Base-by-base conservation (phyloP, 2,888 invertebrate genomes). In the Falcaria lacertinaria region DNA sequence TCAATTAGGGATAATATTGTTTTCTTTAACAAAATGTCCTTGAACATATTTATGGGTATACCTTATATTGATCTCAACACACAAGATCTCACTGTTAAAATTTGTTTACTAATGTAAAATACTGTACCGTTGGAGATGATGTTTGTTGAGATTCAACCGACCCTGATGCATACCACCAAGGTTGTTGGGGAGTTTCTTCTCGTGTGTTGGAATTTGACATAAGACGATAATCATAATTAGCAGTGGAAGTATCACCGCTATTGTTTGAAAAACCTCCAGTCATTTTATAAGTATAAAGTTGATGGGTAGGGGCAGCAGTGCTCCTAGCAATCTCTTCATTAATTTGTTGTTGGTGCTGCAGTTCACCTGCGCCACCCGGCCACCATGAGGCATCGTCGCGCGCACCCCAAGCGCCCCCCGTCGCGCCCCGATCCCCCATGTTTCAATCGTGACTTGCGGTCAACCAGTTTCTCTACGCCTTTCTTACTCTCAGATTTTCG, bases 241-340 rank as follows among this genome's bases (percentile, higher is more conserved):
- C 91, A 53, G 92, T 91, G 48, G 93, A 90, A 80, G 90, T 82
- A 90, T 92, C 88, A 86, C 91, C 71, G 87, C 90, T 86, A 91
- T 93, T 82, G 91, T 93, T 85, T 68, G 94, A 92, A 90, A 95
- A 95, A 79, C 94, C 94, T 79, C 94, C 93, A 69, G 95, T 93
- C 95, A 96, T 95, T 91, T 95, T 96, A 82, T 96, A 96, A 52
- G 94, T 93, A 79, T 95, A 95, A 62, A 95, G 90, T 82, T 95
- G 95, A 74, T 95, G 95, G 68, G 90, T 87, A 52, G 90, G 70
- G 43, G 85, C 74, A 16, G 86, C 83, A 46, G 86, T 85, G 50
- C 84, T 87, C 53, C 85, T 75, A 33, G 88, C 86, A 38, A 87
- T 83, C 48, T 88, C 87, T 50, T 89, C 89, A 72, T 85, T 84